Conservation (phyloP, 2,888 invertebrate species). For the Ophion ellenae region DNA sequence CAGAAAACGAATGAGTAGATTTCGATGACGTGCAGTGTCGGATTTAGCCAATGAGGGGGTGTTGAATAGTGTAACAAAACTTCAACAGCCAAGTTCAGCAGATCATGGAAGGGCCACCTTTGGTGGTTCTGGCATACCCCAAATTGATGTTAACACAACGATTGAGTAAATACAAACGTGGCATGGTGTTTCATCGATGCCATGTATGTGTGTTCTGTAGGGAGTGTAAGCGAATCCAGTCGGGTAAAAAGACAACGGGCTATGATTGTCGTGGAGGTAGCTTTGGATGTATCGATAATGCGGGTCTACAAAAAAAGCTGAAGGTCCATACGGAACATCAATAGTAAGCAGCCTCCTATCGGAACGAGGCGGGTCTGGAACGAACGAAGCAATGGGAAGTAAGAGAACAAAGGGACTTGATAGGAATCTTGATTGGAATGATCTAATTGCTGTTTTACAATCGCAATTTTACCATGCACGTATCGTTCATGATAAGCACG, state of each 20-base stretch:
- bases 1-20: too few species aligned
- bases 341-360: neutral
- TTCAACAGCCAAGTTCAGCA: too few species aligned
- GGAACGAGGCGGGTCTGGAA: slow-evolving; percentile 4
- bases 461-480: slow-evolving; percentile 74
- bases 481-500: slow-evolving; percentile 58
- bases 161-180: neutral
- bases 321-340: neutral
- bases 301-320: neutral
- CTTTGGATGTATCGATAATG: slow-evolving; percentile 3
- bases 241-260: neutral
- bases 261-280: neutral
- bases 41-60: too few species aligned
- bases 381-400: slow-evolving; percentile 42
- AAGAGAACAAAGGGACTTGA: slow-evolving; percentile 73
- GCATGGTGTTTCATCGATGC: neutral
- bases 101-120: too few species aligned
- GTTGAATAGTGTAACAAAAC: too few species aligned
- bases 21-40: too few species aligned
- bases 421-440: slow-evolving; percentile 72
- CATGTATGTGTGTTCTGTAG: neutral
- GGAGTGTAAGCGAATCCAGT: neutral
- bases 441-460: slow-evolving; percentile 79
- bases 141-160: neutral
- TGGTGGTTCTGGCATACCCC: neutral